Percentiles rank a stretch among this genome's conserved stretches.
Conservation (phyloP, 2,113 vertebrate species). For the Micronycteris hirsuta region DNA sequence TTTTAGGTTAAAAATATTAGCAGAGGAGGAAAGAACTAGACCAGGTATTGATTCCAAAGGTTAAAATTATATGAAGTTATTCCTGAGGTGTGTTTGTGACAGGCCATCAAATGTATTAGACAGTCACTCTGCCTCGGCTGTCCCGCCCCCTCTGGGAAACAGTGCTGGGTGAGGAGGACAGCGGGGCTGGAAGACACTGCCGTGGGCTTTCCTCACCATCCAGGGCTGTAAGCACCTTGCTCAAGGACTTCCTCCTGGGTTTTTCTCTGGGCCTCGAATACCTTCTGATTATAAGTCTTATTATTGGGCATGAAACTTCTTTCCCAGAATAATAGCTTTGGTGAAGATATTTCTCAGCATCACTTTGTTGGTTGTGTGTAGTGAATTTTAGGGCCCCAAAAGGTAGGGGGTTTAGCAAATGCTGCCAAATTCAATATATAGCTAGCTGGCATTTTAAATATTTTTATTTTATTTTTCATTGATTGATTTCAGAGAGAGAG, state of each 20-base stretch:
- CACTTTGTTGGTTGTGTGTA: neutral
- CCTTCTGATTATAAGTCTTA: neutral
- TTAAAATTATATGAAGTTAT: neutral
- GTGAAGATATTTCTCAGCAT: neutral
- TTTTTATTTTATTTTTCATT: neutral
- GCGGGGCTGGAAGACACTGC: neutral
- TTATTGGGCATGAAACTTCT: neutral
- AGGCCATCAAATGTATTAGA: neutral
- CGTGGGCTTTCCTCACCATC: neutral
- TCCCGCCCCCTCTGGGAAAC: slow-evolving; percentile 20
- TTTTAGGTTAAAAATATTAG: slow-evolving; percentile 2
- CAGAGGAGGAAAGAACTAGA: neutral
- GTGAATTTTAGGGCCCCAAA: neutral
- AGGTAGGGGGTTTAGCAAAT: neutral
- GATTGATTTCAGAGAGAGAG: neutral
- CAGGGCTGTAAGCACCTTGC: neutral
- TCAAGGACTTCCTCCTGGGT: neutral
- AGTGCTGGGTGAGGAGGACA: neutral
- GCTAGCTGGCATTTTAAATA: neutral
- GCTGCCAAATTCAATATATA: neutral
- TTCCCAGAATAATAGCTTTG: neutral
- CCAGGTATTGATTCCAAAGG: neutral
- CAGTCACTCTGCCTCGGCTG: neutral
- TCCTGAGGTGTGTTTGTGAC: slow-evolving; percentile 23
- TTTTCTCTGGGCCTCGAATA: neutral